Base-by-base conservation (phyloP, 2,113 vertebrate species). In the Theropithecus gelada region DNA sequence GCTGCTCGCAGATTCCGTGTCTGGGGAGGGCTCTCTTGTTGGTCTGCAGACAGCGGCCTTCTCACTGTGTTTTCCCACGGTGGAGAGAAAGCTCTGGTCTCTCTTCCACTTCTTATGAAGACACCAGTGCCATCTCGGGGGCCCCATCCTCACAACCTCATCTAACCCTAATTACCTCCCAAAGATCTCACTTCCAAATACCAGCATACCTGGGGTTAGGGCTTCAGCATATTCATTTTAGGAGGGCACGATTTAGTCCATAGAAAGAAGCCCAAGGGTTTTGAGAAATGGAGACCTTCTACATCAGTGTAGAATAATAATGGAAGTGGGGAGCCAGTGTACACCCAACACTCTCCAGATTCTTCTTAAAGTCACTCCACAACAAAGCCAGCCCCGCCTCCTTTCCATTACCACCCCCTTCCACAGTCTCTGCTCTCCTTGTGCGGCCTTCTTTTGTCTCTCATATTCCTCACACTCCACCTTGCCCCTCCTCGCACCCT, bases 121-220 rank as follows among this genome's bases (percentile, higher is more conserved):
- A 13, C 7, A 8, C 3, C 0, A 9, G 8, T 38, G 35, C 40
- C 35, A 50, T 9, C 45, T 5, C 0, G 4, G 20, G 43, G 18
- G 4, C 12, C 82, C 4, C 83, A 50, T 12, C 8, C 12, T 35
- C 40, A 20, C 10, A 35, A 27, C 25, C 8, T 1, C 40, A 11
- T 4, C n/a, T 68, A 16, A 32, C 16, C 18, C 40, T 64, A 30
- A 45, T 43, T 10, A 78, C 32, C 20, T 10, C 4, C 35, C 23
- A 5, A 32, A n/a, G 14, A 32, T 23, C 35, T 32, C 32, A 5
- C 8, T 48, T 12, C n/a, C 4, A 50, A 38, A 30, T 20, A 40
- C 23, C 30, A 27, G n/a, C 13, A 25, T 78, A 3, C 2, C 5
- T 20, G 76, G 25, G 35, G 25, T 20, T 16, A 52, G 45, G 45